Evolutionary conservation across 2,797 vertebrate species (phyloP).

Genomic region (Rhabdophis nuchalis): DNA sequence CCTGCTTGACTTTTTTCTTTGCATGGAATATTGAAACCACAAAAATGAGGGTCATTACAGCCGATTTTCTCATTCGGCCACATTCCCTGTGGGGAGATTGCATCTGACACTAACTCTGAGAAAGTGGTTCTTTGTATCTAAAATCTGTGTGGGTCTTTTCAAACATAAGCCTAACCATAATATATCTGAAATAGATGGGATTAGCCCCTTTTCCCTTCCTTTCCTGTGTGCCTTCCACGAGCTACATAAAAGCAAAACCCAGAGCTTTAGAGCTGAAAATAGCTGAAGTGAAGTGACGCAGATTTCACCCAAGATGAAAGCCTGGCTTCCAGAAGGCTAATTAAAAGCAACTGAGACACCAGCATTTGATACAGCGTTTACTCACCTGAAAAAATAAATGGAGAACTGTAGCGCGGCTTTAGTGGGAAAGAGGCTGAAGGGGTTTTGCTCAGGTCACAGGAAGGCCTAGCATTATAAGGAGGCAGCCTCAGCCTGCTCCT

Average conservation of each 20-base stretch:
- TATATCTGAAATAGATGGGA: constrained; percentile 70
- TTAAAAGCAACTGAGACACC: constrained; percentile 88
- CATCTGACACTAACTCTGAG: constrained; percentile 58
- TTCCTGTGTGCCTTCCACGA: constrained; percentile 82
- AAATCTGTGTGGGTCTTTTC: constrained; percentile 69
- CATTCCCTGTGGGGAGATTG: constrained; percentile 42
- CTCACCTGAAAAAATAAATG: constrained; percentile 96
- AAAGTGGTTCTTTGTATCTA: constrained; percentile 62
- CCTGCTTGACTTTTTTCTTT: constrained; percentile 3
- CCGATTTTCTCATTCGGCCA: neutral
- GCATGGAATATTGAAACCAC: accelerated
- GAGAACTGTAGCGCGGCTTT: constrained; percentile 68
- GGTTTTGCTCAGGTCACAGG: constrained; percentile 73
- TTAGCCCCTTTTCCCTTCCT: constrained; percentile 67
- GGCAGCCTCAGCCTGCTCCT: constrained; percentile 72
- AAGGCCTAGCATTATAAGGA: constrained; percentile 68
- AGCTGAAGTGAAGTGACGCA: constrained; percentile 76
- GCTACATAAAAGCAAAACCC: constrained; percentile 75
- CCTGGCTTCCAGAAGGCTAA: constrained; percentile 85
- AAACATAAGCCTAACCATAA: constrained; percentile 57
- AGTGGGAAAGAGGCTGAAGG: constrained; percentile 71
- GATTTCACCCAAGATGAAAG: constrained; percentile 81
- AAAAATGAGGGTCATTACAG: neutral
- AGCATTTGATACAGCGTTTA: constrained; percentile 81
- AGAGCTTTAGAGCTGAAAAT: constrained; percentile 75